Evolutionary conservation across 2,888 invertebrate genomes (phyloP).

Genomic region (Drosophila bunnanda): DNA sequence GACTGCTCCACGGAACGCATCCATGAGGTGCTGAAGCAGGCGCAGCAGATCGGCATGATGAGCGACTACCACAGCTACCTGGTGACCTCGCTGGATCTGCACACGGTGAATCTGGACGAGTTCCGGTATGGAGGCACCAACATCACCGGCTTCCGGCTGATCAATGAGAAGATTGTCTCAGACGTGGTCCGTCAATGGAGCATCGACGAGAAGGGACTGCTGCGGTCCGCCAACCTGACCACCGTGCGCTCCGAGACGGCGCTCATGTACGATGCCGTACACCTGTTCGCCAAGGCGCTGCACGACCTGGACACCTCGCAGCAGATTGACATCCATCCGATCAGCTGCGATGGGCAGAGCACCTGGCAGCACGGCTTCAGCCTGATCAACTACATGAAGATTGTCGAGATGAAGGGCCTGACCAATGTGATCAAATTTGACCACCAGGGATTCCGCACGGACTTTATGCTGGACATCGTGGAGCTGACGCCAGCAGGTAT

Average conservation of each 20-base stretch:
- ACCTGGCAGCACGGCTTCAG: conserved; percentile 98
- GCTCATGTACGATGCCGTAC: conserved; percentile 97
- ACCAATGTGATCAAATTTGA: conserved; percentile 97
- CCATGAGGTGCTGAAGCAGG: conserved; percentile 94
- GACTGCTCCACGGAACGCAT: conserved; percentile 95
- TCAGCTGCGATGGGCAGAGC: conserved; percentile 94
- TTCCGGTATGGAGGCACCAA: conserved; percentile 98
- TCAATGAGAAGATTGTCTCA: conserved; percentile 93
- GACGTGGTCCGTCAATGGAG: conserved; percentile 93
- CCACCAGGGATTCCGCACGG: conserved; percentile 95
- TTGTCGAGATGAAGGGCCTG: conserved; percentile 96
- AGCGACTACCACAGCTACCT: conserved; percentile 97
- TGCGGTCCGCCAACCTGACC: conserved; percentile 84
- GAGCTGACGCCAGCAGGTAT: conserved; percentile 94
- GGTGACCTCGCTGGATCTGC: conserved; percentile 95
- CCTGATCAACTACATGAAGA: conserved; percentile 98
- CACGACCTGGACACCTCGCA: conserved; percentile 96
- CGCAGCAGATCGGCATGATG: conserved; percentile 98
- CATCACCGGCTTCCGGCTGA: conserved; percentile 95
- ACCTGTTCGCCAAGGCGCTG: conserved; percentile 95
- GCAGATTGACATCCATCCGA: conserved; percentile 93
- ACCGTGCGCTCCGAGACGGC: conserved; percentile 92
- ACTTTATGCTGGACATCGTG: conserved; percentile 95
- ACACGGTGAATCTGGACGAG: conserved; percentile 95
- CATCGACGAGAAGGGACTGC: conserved; percentile 89